A percentile compares a stretch with the other conserved stretches of the same genome.
These are phyloP conservation scores for Apeira syringaria DNA, from an alignment of 2,888 invertebrate genomes.

Conservation along the genomic window DNA sequence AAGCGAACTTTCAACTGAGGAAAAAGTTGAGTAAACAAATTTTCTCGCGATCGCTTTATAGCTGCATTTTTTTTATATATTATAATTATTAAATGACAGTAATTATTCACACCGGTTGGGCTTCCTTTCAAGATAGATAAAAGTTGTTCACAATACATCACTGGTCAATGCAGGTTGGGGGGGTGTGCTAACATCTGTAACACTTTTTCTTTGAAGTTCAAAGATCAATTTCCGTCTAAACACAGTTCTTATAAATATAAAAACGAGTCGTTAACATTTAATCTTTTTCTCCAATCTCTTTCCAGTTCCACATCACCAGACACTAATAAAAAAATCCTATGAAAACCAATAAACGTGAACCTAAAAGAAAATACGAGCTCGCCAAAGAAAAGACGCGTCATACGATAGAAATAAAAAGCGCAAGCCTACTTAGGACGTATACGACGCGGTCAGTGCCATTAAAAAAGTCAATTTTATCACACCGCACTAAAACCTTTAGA, in stretches of 20 bases:
- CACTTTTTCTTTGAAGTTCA: too few relatives aligned
- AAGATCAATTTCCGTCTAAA: too few relatives aligned
- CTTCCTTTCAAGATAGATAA: too few relatives aligned
- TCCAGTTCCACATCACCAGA: not conserved
- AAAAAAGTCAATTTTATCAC: slow-evolving; percentile 36
- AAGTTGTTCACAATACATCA: too few relatives aligned
- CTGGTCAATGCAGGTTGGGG: too few relatives aligned
- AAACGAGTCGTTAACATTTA: not conserved
- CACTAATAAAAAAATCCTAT: slow-evolving; percentile 8
- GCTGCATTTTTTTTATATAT: too few relatives aligned
- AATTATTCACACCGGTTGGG: too few relatives aligned
- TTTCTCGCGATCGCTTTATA: too few relatives aligned
- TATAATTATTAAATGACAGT: too few relatives aligned
- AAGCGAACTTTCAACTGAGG: too few relatives aligned
- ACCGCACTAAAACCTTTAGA: slow-evolving; percentile 28
- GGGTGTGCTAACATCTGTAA: too few relatives aligned
- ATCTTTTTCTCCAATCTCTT: not conserved
- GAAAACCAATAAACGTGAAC: slow-evolving; percentile 15
- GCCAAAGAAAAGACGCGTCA: slow-evolving; percentile 16
- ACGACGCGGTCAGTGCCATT: slow-evolving; percentile 25
- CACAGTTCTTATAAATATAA: not conserved
- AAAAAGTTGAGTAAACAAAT: too few relatives aligned
- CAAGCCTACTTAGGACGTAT: slow-evolving; percentile 23
- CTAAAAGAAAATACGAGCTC: slow-evolving; percentile 13
- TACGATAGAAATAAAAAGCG: slow-evolving; percentile 13